Conservation (phyloP, 2,888 invertebrate genomes). For the Aelia acuminata region DNA sequence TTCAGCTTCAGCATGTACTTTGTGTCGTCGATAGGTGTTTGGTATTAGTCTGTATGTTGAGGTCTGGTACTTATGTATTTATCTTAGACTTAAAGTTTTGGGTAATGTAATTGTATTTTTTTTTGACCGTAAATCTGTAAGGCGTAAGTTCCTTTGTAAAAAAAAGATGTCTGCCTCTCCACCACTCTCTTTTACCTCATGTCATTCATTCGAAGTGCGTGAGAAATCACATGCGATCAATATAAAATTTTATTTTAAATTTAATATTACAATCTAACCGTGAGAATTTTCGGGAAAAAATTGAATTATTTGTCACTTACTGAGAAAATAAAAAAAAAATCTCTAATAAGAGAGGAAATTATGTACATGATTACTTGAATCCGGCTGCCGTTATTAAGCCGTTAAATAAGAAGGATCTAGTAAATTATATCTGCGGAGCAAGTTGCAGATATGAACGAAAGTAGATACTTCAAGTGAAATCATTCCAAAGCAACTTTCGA, state of each 20-base stretch:
- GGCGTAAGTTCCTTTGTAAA: too few species aligned
- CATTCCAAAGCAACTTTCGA: constrained; percentile 24
- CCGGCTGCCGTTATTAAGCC: neutral
- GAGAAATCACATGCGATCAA: neutral
- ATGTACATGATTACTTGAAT: neutral
- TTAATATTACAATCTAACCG: neutral
- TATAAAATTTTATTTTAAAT: neutral
- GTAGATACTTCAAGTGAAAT: constrained; percentile 30
- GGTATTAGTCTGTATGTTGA: too few species aligned
- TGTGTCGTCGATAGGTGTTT: too few species aligned
- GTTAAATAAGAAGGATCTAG: neutral
- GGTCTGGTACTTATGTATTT: too few species aligned
- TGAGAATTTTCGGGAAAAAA: neutral
- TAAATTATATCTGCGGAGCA: constrained; percentile 7
- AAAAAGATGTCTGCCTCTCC: too few species aligned
- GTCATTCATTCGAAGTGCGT: too few species aligned
- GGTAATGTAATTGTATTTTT: too few species aligned
- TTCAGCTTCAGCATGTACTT: too few species aligned
- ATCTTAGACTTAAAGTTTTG: too few species aligned
- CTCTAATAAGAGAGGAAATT: neutral
- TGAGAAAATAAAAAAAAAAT: neutral
- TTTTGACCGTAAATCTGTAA: too few species aligned
- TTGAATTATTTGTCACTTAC: neutral
- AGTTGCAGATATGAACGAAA: neutral
- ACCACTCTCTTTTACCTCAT: too few species aligned